Conservation (phyloP, 2,888 invertebrate species). For the Parnassius smintheus region DNA sequence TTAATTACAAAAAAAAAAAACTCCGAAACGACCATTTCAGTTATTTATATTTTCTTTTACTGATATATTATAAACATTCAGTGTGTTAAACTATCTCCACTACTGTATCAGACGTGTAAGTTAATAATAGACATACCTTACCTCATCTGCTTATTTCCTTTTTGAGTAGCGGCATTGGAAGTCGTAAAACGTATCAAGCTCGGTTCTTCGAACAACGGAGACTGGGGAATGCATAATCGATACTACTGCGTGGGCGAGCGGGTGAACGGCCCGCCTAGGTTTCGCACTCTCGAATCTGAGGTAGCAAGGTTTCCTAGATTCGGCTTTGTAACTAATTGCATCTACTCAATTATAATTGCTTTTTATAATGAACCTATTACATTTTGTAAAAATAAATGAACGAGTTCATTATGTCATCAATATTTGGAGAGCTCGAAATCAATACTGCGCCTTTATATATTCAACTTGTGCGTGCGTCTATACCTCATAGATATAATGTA, state of each 20-base stretch:
- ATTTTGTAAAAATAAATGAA: no score
- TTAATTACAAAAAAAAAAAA: no score
- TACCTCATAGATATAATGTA: no score
- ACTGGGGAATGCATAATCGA: constrained; percentile 39
- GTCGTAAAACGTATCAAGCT: constrained; percentile 16
- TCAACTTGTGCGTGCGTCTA: no score
- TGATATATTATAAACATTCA: not conserved
- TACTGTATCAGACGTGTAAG: not conserved
- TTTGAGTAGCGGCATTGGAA: not conserved
- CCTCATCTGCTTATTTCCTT: not conserved
- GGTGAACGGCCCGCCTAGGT: constrained; percentile 47
- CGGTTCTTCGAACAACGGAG: constrained; percentile 21
- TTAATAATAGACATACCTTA: not conserved
- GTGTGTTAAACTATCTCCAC: not conserved
- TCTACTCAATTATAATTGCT: no score
- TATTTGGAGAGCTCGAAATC: no score
- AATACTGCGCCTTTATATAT: no score
- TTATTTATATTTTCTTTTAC: no score
- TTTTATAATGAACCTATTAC: no score
- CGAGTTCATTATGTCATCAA: no score
- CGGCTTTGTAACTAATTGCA: not conserved
- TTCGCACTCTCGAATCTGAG: constrained; percentile 33
- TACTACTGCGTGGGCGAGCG: constrained; percentile 47
- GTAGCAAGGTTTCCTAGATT: constrained; percentile 8
- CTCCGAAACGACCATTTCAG: no score